Evolutionary conservation across 1,140 invertebrate species (phyloP).

Genomic region (Heliconius hewitsoni): DNA sequence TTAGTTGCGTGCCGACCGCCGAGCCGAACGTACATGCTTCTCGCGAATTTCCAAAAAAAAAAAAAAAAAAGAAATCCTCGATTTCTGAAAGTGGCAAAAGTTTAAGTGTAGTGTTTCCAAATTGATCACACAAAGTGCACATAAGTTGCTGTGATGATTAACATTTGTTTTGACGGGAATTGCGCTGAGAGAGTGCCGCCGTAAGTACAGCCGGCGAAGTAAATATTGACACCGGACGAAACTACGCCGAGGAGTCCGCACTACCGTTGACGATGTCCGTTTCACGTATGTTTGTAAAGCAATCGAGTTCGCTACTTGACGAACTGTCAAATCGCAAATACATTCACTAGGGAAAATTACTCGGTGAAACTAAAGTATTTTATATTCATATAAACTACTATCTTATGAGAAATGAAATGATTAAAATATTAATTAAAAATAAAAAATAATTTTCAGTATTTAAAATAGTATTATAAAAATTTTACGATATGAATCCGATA

Average conservation of each 20-base stretch:
- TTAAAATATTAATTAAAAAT: background rate
- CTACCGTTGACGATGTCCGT: constrained; percentile 42
- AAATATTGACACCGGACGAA: constrained; percentile 63
- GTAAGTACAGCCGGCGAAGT: constrained; percentile 60
- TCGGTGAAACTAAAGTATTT: background rate
- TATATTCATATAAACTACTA: background rate
- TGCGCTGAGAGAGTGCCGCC: constrained; percentile 35
- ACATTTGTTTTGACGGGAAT: constrained; percentile 53
- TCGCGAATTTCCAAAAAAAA: constrained; percentile 24
- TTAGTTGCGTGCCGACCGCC: constrained; percentile 63
- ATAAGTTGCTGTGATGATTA: constrained; percentile 43
- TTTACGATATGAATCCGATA: background rate
- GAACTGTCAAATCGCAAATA: background rate
- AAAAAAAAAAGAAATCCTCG: background rate
- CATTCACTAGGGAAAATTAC: background rate
- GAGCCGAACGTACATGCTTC: constrained; percentile 52
- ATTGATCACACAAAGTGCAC: constrained; percentile 27
- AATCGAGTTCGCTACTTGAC: constrained; percentile 34
- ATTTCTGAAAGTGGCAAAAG: constrained; percentile 37
- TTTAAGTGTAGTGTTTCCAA: constrained; percentile 40
- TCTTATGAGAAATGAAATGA: background rate
- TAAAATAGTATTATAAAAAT: background rate
- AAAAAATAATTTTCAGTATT: background rate
- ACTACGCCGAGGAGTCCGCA: constrained; percentile 37
- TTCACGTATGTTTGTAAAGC: constrained; percentile 53